These are phyloP conservation scores for Trissonchulus latispiculum DNA, from an alignment of 2,888 invertebrate species.

Conservation along the genomic window DNA sequence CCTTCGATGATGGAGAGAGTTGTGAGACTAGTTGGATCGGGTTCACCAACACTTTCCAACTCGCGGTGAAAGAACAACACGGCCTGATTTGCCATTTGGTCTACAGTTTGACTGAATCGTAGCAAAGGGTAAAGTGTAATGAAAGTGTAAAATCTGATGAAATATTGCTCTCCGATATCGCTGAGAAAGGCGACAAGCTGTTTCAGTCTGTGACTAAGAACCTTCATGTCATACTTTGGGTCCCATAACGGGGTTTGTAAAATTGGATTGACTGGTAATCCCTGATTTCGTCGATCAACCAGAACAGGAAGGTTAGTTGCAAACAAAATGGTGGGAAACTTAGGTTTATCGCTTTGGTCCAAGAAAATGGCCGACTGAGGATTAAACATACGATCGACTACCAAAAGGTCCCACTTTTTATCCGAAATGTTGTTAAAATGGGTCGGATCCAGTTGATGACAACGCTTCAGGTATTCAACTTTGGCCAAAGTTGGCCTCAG, in stretches of 20 bases:
- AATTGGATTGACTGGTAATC: not conserved
- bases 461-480: no score
- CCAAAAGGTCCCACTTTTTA: constrained; percentile 3
- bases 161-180: no score
- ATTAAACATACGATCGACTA: constrained; percentile 4
- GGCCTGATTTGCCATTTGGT: not conserved
- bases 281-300: not conserved
- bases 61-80: no score
- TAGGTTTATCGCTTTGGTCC: not conserved
- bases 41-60: no score
- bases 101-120: not conserved
- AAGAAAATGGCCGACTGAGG: no score
- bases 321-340: not conserved
- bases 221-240: no score
- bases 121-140: no score
- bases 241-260: no score
- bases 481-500: no score
- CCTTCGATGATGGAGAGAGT: not conserved
- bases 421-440: no score
- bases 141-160: not conserved
- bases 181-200: not conserved
- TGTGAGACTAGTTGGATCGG: not conserved
- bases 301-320: not conserved
- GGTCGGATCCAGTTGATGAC: no score
- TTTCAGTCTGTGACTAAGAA: not conserved